Evolutionary conservation across 2,888 invertebrate genomes (phyloP).

Genomic region (Parochlus steinenii): DNA sequence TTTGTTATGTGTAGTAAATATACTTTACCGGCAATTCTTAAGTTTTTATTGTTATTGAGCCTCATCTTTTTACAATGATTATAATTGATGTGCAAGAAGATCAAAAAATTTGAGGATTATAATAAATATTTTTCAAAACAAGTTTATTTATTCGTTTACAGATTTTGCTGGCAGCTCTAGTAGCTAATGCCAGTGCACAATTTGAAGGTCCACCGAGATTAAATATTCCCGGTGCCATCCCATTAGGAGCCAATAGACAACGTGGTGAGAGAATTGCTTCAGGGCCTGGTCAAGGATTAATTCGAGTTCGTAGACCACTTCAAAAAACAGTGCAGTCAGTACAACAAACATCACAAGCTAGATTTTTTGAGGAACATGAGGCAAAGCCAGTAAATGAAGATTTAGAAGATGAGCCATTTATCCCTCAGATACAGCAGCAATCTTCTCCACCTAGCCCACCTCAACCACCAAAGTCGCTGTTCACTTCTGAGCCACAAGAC

Average conservation of each 20-base stretch:
- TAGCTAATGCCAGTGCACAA: constrained; percentile 36
- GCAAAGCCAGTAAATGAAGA: constrained; percentile 52
- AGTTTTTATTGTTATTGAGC: too few relatives aligned
- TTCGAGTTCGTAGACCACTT: constrained; percentile 34
- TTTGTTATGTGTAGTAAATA: too few relatives aligned
- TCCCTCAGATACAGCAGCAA: constrained; percentile 25
- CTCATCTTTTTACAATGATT: too few relatives aligned
- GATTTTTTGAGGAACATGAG: constrained; percentile 25
- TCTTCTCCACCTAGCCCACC: constrained; percentile 17
- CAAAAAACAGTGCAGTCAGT: constrained; percentile 35
- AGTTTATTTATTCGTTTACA: constrained; percentile 11
- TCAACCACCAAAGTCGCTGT: constrained; percentile 30
- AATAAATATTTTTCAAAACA: not conserved
- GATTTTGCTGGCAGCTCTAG: constrained; percentile 12
- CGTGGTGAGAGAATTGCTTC: constrained; percentile 22
- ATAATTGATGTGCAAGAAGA: too few relatives aligned
- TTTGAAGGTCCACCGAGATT: constrained; percentile 42
- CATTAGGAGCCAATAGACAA: constrained; percentile 29
- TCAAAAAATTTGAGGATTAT: too few relatives aligned
- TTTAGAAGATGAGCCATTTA: constrained; percentile 43
- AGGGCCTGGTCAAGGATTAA: constrained; percentile 17
- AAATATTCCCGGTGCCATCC: constrained; percentile 46
- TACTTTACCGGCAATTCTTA: too few relatives aligned
- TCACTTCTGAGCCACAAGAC: constrained; percentile 33
- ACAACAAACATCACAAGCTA: constrained; percentile 23